phyloP scores from a whole-genome alignment of 2,797 vertebrate species.

The Typhlichthys eigenmanni region DNA sequence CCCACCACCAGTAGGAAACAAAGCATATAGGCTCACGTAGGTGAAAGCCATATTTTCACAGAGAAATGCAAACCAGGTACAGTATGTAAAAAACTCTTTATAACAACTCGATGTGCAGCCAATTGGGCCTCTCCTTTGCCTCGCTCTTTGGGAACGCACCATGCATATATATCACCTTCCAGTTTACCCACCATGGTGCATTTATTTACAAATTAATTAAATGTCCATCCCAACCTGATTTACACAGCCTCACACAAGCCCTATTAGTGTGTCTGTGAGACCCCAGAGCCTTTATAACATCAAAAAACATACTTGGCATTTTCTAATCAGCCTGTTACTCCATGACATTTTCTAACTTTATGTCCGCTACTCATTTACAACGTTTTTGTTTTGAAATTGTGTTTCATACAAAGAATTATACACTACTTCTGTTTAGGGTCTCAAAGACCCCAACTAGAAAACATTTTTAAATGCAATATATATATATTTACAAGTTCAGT shows the following conservation, averaged over 20 bases:
- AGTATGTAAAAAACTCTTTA: conserved; percentile 64
- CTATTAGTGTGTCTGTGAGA: conserved; percentile 7
- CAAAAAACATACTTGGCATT: no score
- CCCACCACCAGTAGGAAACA: no score
- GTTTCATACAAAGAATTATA: no score
- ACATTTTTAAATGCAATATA: no score
- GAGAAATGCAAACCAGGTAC: conserved; percentile 68
- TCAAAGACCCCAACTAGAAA: no score
- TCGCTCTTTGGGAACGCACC: conserved; percentile 60
- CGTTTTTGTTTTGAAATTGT: no score
- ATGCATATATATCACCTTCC: conserved; percentile 70
- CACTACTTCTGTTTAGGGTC: no score
- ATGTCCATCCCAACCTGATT: conserved; percentile 64
- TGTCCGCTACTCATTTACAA: no score
- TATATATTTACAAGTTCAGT: no score
- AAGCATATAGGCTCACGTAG: conserved; percentile 2
- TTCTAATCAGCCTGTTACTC: no score
- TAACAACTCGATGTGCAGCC: conserved; percentile 45
- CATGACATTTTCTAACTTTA: no score
- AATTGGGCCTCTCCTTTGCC: conserved; percentile 56
- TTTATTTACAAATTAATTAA: conserved; percentile 79
- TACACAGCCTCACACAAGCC: conserved; percentile 61
- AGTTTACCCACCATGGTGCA: conserved; percentile 66
- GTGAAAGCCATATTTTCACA: conserved; percentile 44
- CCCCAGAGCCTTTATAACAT: no score